Base-by-base conservation (phyloP, 2,888 invertebrate species). In the Patella depressa region DNA sequence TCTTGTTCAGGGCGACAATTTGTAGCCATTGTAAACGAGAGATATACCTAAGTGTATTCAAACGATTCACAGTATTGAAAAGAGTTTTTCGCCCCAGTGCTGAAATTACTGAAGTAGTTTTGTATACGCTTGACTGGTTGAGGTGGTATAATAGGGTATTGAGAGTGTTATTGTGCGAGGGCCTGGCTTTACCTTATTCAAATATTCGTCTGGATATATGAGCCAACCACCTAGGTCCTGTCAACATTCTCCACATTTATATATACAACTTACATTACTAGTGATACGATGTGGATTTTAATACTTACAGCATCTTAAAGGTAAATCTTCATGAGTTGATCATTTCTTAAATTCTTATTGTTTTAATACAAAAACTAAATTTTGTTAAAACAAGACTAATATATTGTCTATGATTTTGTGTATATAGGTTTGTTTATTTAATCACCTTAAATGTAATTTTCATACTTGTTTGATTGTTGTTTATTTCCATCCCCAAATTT, bases 71-170 rank as follows among this genome's bases (percentile, higher is more conserved):
- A 24, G 11, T 24, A 65, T 24, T 65, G 65, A 65, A 65, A 65
- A 19, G 65, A 65, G 19, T 65, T 65, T 65, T 65, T 65, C 65
- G 65, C 65, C 65, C 14, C 19, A 65, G 65, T 65, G 65, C 65
- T 65, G 24, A 65, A 65, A 65, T 65, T 24, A 65, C 12, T 65
- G 65, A 65, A 65, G 65, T 65, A 65, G 65, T 65, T 11, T 3
- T 11, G 19, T 65, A 3, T 65, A 65, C 24, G 65, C 19, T 65
- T 65, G 65, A 65, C 65, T 65, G 65, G 19, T 65, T 65, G 24
- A 24, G 19, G 19, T 19, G 24, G 19, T 65, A 65, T 65, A 65
- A 65, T 65, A 65, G 65, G 24, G 19, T 14, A 65, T 19, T 24
- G 65, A 24, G 19, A 14, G 24, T 24, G 24, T 65, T 65, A 24